Evolutionary conservation across 2,888 invertebrate genomes (phyloP), one percentile per base, ranked within the genome.

Genomic region (Phania funesta): DNA sequence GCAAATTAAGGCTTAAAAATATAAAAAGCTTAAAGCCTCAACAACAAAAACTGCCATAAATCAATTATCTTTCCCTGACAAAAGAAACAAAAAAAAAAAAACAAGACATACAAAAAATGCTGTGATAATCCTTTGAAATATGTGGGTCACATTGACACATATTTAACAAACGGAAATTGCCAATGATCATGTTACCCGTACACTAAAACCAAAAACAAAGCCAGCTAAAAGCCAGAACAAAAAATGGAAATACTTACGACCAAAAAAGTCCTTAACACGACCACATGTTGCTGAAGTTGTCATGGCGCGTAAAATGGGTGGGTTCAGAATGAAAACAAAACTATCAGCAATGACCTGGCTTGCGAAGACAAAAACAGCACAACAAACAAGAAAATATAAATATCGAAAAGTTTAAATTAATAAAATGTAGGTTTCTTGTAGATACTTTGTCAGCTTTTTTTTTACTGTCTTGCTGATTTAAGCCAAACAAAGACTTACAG

Each of bases 61-160:
- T 82, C 78, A 75, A 73, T 75, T 81, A 79, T 73, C 70, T 82
- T 35, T 65, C 67, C 41, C 44, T 64, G 35, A n/a, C 16, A 46
- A 22, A 52, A 46, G 48, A 62, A 22, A 4, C 26, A 50, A 65
- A 56, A 16, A 62, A 20, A 50, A 64, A 56, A 44, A 58, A 60
- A 58, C 41, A 78, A 75, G 24, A 64, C 35, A 54, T 6, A 38
- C 48, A 52, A 64, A 75, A 73, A 52, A 58, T 29, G 48, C 22
- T 52, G 76, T 81, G 84, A 86, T 87, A 86, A 86, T 84, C 84
- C 84, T 83, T 80, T 84, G 83, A 84, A 84, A 84, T 84, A 85
- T 84, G 79, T 81, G 79, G 80, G 84, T 83, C 82, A 82, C 78
- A 84, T 81, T 83, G 81, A 83, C 83, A 84, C 80, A 84, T 77